These are phyloP conservation scores for Hemibagrus wyckioides DNA, from an alignment of 2,113 vertebrate species.

Conservation along the genomic window DNA sequence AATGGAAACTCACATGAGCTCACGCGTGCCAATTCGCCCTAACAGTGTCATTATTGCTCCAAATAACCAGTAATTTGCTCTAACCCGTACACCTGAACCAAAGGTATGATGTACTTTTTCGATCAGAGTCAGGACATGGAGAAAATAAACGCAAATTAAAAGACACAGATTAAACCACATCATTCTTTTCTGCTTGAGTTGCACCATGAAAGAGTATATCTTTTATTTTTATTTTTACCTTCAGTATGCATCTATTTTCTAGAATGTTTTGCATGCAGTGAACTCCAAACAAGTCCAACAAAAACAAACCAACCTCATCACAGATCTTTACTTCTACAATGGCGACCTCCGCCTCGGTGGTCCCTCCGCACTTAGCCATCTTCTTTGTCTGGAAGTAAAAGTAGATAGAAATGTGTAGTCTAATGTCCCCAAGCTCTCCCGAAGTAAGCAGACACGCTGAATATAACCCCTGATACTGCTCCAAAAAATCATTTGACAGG, in stretches of 20 bases:
- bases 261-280: neutral
- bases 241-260: neutral
- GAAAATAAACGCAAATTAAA: neutral
- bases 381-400: neutral
- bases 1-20: no score
- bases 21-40: no score
- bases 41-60: no score
- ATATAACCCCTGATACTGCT: neutral
- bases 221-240: no score
- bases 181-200: neutral
- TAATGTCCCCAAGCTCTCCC: neutral
- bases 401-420: neutral
- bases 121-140: neutral
- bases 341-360: slow-evolving; percentile 41
- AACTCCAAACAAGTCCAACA: no score
- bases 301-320: slow-evolving; percentile 67
- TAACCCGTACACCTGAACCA: neutral
- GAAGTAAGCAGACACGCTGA: neutral
- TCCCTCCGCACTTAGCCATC: slow-evolving; percentile 69
- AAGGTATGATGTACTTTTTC: neutral
- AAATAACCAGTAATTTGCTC: no score
- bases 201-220: no score
- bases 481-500: neutral
- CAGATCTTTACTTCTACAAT: slow-evolving; percentile 66
- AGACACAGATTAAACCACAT: no score